phyloP scores from a whole-genome alignment of 2,113 vertebrate genomes.

The Otis tarda region DNA sequence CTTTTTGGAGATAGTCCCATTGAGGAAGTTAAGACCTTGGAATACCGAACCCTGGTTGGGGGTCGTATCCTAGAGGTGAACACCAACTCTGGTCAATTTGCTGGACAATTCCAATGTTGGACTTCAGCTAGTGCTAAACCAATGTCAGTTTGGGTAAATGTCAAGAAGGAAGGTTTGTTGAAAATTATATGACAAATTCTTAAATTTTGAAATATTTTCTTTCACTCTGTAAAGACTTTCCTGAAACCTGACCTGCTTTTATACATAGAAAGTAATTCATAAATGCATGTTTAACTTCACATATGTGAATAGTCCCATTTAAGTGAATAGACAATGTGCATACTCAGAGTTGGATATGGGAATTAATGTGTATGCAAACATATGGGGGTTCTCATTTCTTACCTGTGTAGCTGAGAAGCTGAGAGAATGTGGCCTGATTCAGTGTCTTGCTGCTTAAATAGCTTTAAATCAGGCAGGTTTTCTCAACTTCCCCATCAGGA shows the following conservation, averaged over 20 bases:
- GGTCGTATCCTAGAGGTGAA: constrained; percentile 83
- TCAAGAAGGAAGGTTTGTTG: constrained; percentile 79
- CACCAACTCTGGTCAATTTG: constrained; percentile 68
- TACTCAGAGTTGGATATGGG: neutral
- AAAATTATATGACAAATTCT: constrained; percentile 57
- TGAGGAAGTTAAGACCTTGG: constrained; percentile 55
- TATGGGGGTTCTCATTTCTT: neutral
- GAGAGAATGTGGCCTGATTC: neutral
- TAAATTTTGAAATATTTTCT: neutral
- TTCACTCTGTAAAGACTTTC: neutral
- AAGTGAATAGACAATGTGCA: neutral
- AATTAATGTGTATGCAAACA: neutral
- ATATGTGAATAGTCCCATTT: neutral
- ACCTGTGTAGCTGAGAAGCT: neutral
- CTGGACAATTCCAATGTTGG: constrained; percentile 75
- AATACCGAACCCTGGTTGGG: constrained; percentile 70
- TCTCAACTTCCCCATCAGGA: neutral
- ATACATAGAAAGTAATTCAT: neutral
- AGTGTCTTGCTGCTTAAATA: neutral
- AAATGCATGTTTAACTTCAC: neutral
- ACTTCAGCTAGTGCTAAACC: constrained; percentile 66
- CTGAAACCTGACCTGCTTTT: neutral
- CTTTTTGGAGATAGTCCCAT: constrained; percentile 73
- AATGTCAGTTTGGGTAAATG: constrained; percentile 78
- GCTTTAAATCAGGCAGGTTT: neutral